phyloP scores from a whole-genome alignment of 1,140 invertebrate genomes.

The Zaprionus ghesquierei region DNA sequence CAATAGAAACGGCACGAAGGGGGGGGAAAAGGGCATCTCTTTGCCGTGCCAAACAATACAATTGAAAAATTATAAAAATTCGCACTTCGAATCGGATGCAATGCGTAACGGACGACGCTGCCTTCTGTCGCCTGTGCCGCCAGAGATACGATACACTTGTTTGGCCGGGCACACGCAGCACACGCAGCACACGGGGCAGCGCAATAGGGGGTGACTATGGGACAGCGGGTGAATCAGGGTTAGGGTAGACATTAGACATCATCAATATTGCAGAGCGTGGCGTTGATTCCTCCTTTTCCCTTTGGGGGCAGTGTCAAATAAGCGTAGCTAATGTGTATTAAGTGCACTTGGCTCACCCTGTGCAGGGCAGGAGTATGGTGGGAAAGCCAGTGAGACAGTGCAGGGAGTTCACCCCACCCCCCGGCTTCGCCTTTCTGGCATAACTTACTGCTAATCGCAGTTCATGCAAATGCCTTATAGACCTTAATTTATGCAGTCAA shows the following conservation, averaged over 20 bases:
- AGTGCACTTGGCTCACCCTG: constrained; percentile 58
- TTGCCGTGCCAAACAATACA: constrained; percentile 60
- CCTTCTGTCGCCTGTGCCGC: too few relatives aligned
- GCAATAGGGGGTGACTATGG: constrained; percentile 10
- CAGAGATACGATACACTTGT: constrained; percentile 78
- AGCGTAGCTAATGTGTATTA: constrained; percentile 78
- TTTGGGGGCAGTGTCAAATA: constrained; percentile 58
- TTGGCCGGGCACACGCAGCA: not conserved
- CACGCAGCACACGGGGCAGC: constrained; percentile 44
- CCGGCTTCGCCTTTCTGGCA: not conserved
- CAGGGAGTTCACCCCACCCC: not conserved
- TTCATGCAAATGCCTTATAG: constrained; percentile 63
- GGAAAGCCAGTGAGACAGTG: not conserved
- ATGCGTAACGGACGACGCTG: constrained; percentile 58
- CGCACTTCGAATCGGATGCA: constrained; percentile 56
- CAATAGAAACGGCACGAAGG: not conserved
- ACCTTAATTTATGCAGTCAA: constrained; percentile 59
- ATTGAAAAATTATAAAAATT: constrained; percentile 81
- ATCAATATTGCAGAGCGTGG: constrained; percentile 67
- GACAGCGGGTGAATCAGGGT: not conserved
- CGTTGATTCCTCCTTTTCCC: constrained; percentile 18
- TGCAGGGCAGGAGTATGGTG: not conserved
- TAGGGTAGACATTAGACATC: constrained; percentile 56
- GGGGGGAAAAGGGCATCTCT: not conserved
- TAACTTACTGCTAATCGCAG: constrained; percentile 1